Base-by-base conservation (phyloP, 2,888 invertebrate genomes). In the Platycheirus rosarum region DNA sequence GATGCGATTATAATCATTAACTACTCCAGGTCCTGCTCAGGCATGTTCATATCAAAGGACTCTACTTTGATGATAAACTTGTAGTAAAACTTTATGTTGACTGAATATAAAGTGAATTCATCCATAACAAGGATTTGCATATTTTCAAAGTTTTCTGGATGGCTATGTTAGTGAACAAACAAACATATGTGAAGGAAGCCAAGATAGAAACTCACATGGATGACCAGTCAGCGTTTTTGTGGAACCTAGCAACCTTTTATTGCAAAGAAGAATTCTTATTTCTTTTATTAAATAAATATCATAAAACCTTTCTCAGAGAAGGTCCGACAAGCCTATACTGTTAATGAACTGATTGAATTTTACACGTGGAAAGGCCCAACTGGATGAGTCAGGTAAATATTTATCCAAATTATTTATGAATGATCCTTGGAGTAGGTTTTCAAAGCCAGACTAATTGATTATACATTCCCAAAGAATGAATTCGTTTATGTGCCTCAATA, bases 1-100 rank as follows among this genome's bases (percentile, higher is more conserved):
- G 16, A 69, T n/a, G 16, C 44, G 71, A 71, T 71, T 78, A 71
- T 57, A 53, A 57, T 66, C 77, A 66, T 73, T 71, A 57, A 66
- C 23, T 49, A 65, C 57, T 63, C 57, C 44, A n/a, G n/a, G n/a
- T 77, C 46, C 49, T 74, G 26, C 35, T 51, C 13, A 65, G 37
- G 23, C 44, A 44, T 11, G 18, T 16, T 8, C 8, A 1, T 11
- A 18, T 44, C 13, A 20, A 40, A 14, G 23, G 35, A 26, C 29
- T 32, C 29, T 6, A 8, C 14, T 46, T 11, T 9, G 32, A 16
- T 14, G 9, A 32, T 51, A 16, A 71, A 62, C 14, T 37, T 29
- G 23, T 13, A 53, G n/a, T 37, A n/a, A 74, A 57, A 40, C 51
- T 66, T 29, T 26, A 75, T 62, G 69, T 57, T 77, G 49, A 14